Evolutionary conservation across 2,113 vertebrate genomes (phyloP), one percentile per base, ranked within the genome.

Genomic region (Pteronura brasiliensis): DNA sequence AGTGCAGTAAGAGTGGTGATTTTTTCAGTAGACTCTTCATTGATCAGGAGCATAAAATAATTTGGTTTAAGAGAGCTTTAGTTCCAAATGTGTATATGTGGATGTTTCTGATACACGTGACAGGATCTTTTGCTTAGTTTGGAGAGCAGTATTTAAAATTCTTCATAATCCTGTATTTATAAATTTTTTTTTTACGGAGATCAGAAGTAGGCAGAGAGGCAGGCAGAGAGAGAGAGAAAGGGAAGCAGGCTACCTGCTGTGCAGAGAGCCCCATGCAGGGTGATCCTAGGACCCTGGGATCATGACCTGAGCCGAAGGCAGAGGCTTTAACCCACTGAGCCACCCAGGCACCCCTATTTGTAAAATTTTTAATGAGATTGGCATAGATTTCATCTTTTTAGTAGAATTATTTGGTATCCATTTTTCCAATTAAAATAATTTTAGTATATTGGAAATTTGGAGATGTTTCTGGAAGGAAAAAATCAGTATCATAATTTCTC

Each of bases 101-200:
- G 80, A 17, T 92, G 15, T 87, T 96, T 95, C 61, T 63, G 52
- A 86, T 88, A 90, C 5, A 49, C 59, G 27, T 95, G 76, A 21
- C 18, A 91, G 77, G 71, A 97, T 96, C 42, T 97, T 96, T 71
- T 85, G 25, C 80, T 91, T 89, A 80, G 95, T 96, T 88, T 97
- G 20, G 61, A 93, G 49, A 63, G 87, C 20, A 82, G 0, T 93
- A 94, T 97, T 84, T 81, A 11, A 96, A 96, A 90, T 74, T 94
- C 13, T 92, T 96, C 6, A 44, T 93, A 92, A 81, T 96, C 17
- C 23, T 82, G 4, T 86, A 88, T 85, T 91, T 96, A 65, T 61
- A 79, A 95, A 93, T 11, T 47, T 47, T 47, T 47, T 47, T 47
- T 47, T 47, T 47, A 47, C 44, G 11, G 44, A 47, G 44, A 47